A percentile compares a stretch with the other conserved stretches of the same genome.
These are phyloP conservation scores for Hirundichthys speculiger DNA, from an alignment of 2,113 vertebrate genomes.

Conservation along the genomic window DNA sequence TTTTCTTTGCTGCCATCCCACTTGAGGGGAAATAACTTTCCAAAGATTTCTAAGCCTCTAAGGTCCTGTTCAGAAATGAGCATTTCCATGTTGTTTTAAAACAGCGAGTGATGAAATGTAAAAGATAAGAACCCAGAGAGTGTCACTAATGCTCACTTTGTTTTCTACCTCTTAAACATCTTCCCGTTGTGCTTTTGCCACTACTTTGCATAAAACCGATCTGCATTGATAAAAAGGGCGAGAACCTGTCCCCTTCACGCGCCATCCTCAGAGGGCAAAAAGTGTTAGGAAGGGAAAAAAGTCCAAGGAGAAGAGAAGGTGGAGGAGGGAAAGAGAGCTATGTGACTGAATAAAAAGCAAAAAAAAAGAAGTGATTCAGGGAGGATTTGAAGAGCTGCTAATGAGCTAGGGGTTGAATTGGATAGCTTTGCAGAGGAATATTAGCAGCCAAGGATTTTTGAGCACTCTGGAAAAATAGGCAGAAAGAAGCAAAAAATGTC, in stretches of 20 bases:
- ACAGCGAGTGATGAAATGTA: conserved; percentile 7
- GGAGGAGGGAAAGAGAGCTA: conserved; percentile 17
- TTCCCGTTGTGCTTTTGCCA: conserved; percentile 19
- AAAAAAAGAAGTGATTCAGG: conserved; percentile 38
- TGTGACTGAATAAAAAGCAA: conserved; percentile 61
- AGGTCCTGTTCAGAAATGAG: conserved; percentile 29
- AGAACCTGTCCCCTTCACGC: conserved; percentile 48
- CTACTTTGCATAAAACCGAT: conserved; percentile 49
- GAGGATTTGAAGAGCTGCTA: conserved; percentile 67
- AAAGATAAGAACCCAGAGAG: conserved; percentile 1
- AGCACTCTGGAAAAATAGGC: conserved; percentile 13
- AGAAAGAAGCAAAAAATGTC: conserved; percentile 6
- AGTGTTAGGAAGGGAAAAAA: conserved; percentile 3
- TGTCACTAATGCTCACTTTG: conserved; percentile 17
- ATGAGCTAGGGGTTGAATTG: conserved; percentile 65
- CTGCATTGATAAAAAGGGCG: conserved; percentile 48
- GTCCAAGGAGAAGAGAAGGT: conserved; percentile 3
- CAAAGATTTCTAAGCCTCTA: conserved; percentile 56
- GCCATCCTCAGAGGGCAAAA: conserved; percentile 15
- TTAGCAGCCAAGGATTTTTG: conserved; percentile 41
- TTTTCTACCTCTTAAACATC: conserved; percentile 36
- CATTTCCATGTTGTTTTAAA: conserved; percentile 20
- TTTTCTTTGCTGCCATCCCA: conserved; percentile 55
- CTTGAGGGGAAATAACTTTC: conserved; percentile 52
- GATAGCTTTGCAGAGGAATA: conserved; percentile 53